Percentiles rank a stretch among this genome's conserved stretches.
These are phyloP conservation scores for Sebastes paucispinis DNA, from an alignment of 2,797 vertebrate genomes.

Conservation along the genomic window DNA sequence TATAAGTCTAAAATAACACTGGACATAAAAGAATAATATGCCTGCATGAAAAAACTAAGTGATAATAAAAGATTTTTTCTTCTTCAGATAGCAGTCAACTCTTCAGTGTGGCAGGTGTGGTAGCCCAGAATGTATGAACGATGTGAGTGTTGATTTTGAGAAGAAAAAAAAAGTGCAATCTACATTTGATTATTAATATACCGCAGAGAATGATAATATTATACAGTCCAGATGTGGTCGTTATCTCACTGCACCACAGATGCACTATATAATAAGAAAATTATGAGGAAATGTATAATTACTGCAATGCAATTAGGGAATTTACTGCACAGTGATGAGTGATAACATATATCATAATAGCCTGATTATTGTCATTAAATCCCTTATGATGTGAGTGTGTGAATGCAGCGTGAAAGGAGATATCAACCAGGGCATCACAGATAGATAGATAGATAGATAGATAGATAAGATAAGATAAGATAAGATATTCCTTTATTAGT, in stretches of 20 bases:
- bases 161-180: neutral
- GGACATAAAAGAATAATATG: neutral
- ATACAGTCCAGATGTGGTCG: neutral
- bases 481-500: neutral
- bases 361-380: no score
- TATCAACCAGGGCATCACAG: neutral
- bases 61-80: neutral
- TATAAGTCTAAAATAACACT: neutral
- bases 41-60: neutral
- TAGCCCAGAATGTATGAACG: neutral
- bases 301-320: neutral
- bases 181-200: neutral
- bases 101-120: neutral
- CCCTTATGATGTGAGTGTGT: neutral
- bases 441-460: neutral
- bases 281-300: neutral
- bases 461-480: neutral
- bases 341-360: neutral
- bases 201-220: neutral
- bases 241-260: neutral
- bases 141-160: neutral
- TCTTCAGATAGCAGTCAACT: neutral
- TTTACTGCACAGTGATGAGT: neutral
- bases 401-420: neutral
- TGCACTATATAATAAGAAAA: neutral